Evolutionary conservation across 2,113 vertebrate species (phyloP).

Genomic region (Trachemys scripta): DNA sequence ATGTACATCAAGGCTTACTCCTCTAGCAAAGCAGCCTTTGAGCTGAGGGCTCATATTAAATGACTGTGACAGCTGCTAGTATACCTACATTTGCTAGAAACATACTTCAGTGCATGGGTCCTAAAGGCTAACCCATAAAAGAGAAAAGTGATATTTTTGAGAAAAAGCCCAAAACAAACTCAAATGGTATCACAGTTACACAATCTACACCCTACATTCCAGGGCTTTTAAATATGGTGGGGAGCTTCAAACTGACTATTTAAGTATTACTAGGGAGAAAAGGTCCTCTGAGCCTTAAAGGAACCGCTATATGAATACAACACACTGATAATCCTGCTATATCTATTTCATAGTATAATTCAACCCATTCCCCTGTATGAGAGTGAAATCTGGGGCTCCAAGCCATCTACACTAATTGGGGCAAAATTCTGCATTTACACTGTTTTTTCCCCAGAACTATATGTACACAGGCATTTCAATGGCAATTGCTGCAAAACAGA

Average conservation of each 20-base stretch:
- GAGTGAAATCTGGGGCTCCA: not conserved
- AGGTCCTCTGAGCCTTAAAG: not conserved
- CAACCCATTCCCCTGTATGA: not conserved
- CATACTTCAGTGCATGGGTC: not conserved
- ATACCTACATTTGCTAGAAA: not conserved
- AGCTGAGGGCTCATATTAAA: conserved; percentile 49
- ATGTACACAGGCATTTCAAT: not conserved
- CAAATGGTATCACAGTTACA: fast-evolving
- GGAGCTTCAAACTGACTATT: not conserved
- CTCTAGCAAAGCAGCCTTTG: conserved; percentile 13
- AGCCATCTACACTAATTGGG: not conserved
- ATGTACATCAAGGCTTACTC: conserved; percentile 56
- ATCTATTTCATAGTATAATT: not conserved
- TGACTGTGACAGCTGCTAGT: conserved; percentile 56
- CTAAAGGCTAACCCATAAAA: conserved; percentile 25
- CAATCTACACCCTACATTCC: not conserved
- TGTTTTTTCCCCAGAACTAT: not conserved
- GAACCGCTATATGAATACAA: not conserved
- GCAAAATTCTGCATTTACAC: not conserved
- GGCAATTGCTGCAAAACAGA: not conserved
- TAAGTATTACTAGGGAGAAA: not conserved
- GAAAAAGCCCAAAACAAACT: not conserved
- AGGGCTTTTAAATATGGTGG: not conserved
- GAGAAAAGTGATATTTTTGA: not conserved
- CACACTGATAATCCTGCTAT: not conserved